Conservation (phyloP, 2,888 invertebrate species). For the Zele albiditarsus region DNA sequence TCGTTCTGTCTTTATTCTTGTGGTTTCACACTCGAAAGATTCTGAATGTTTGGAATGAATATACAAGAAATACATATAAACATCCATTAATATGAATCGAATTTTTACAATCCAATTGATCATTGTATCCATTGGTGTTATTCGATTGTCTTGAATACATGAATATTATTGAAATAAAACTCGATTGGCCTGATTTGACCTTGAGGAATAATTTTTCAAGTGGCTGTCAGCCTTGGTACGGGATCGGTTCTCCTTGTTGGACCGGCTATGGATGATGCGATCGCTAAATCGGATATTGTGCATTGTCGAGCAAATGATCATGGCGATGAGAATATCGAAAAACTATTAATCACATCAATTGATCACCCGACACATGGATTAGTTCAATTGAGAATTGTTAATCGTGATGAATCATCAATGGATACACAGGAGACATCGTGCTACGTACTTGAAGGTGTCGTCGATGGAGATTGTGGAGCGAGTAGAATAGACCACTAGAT, state of each 20-base stretch:
- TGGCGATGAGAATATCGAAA: slow-evolving; percentile 60
- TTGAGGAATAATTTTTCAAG: slow-evolving; percentile 65
- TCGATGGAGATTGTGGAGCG: slow-evolving; percentile 39
- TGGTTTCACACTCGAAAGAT: slow-evolving; percentile 10
- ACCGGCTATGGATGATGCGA: background rate
- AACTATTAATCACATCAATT: slow-evolving; percentile 33
- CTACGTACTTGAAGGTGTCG: slow-evolving; percentile 69
- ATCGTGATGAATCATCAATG: slow-evolving; percentile 58
- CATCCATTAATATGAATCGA: too few relatives aligned
- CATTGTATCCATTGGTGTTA: too few relatives aligned
- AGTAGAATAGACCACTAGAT: slow-evolving; percentile 33
- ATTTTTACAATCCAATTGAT: too few relatives aligned
- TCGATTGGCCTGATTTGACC: slow-evolving; percentile 55
- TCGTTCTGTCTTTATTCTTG: background rate
- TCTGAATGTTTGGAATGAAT: background rate
- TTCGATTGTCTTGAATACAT: background rate
- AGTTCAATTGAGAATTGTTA: slow-evolving; percentile 66
- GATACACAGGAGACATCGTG: slow-evolving; percentile 69
- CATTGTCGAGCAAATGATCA: slow-evolving; percentile 53
- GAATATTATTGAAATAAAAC: slow-evolving; percentile 4
- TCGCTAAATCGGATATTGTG: slow-evolving; percentile 30
- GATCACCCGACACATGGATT: slow-evolving; percentile 65
- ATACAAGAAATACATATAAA: background rate
- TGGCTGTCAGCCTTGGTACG: slow-evolving; percentile 70
- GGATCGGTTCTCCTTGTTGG: slow-evolving; percentile 68